Percentiles rank a stretch among this genome's conserved stretches.
phyloP scores from a whole-genome alignment of 2,888 invertebrate species.

The Cryptus armator region DNA sequence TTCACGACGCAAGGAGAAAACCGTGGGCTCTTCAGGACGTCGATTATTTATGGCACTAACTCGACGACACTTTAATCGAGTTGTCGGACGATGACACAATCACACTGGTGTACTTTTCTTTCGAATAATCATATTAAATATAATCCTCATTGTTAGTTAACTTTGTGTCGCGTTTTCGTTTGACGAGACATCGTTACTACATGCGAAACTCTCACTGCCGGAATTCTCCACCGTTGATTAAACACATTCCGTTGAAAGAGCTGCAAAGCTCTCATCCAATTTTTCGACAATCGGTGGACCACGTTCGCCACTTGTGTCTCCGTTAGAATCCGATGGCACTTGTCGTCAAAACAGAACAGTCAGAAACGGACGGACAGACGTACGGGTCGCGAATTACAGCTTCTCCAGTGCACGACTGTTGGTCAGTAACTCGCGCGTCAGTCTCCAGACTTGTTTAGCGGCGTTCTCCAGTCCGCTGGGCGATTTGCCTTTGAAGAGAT shows the following conservation, averaged over 20 bases:
- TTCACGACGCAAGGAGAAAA: conserved; percentile 61
- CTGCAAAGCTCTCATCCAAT: background rate
- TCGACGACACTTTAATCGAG: conserved; percentile 60
- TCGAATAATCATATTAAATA: conserved; percentile 55
- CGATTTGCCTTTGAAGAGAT: conserved; percentile 96
- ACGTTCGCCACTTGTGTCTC: conserved; percentile 23
- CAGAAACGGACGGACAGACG: background rate
- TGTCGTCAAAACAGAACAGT: background rate
- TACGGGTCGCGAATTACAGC: conserved; percentile 87
- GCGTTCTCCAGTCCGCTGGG: conserved; percentile 96
- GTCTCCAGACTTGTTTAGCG: conserved; percentile 96
- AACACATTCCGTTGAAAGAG: background rate
- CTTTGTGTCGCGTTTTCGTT: background rate
- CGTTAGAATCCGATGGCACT: background rate
- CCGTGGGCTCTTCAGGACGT: conserved; percentile 67
- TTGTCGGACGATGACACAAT: conserved; percentile 70
- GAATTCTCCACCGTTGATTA: background rate
- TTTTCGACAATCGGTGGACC: background rate
- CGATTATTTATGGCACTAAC: conserved; percentile 70
- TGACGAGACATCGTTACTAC: background rate
- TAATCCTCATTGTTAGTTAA: conserved; percentile 54
- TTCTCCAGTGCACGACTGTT: conserved; percentile 96
- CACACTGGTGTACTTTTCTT: conserved; percentile 47
- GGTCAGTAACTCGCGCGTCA: conserved; percentile 95
- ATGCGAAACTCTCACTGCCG: conserved; percentile 32